phyloP scores from a whole-genome alignment of 2,888 invertebrate genomes.

The Silvanus unidentatus region DNA sequence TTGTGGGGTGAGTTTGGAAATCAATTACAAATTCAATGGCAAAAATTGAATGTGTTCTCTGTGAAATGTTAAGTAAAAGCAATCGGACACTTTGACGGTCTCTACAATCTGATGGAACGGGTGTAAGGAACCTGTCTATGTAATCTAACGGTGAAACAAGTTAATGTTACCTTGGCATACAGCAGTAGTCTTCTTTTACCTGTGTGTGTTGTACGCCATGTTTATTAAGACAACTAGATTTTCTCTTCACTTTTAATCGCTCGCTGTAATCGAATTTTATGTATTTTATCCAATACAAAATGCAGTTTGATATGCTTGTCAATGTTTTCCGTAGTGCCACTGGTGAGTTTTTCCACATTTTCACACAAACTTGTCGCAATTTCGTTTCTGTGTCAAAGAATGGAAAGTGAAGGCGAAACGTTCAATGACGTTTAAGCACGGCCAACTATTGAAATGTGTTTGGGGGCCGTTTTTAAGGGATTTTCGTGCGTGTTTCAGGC shows the following conservation, averaged over 20 bases:
- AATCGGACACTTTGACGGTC: no score
- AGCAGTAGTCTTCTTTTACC: conserved; percentile 26
- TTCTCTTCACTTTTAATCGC: conserved; percentile 1
- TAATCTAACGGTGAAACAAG: conserved; percentile 19
- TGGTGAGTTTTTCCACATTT: conserved; percentile 20
- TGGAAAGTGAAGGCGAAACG: conserved; percentile 4
- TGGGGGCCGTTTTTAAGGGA: not conserved
- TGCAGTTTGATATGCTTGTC: conserved; percentile 39
- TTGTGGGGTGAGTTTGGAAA: conserved; percentile 6
- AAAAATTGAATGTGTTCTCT: no score
- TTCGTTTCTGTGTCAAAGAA: not conserved
- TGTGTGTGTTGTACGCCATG: conserved; percentile 28
- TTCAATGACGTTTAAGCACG: not conserved
- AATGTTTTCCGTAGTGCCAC: conserved; percentile 38
- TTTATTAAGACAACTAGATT: conserved; percentile 18
- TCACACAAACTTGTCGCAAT: not conserved
- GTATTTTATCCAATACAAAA: conserved; percentile 25
- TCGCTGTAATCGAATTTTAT: no score
- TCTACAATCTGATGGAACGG: not conserved
- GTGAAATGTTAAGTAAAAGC: no score
- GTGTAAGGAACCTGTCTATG: conserved; percentile 22
- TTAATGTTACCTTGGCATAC: conserved; percentile 26
- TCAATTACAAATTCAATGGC: no score
- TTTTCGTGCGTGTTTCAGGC: conserved; percentile 39
- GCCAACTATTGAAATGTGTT: no score